Evolutionary conservation across 2,113 vertebrate genomes (phyloP).

Genomic region (Clarias magur): DNA sequence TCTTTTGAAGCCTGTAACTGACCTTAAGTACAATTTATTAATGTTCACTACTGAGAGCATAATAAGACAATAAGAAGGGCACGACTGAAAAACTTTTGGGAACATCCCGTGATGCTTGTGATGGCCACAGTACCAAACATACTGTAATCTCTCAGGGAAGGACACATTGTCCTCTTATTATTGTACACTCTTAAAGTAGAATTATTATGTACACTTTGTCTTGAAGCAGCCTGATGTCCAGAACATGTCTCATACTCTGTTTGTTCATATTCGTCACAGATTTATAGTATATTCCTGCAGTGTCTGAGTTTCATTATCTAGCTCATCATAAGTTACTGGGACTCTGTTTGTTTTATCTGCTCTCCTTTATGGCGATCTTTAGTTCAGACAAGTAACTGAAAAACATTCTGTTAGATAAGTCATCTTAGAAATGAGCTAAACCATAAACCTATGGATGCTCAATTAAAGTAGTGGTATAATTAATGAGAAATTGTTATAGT

Average conservation of each 20-base stretch:
- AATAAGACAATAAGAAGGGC: conserved; percentile 35
- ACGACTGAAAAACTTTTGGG: conserved; percentile 35
- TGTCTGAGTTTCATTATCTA: not conserved
- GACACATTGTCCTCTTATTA: conserved; percentile 71
- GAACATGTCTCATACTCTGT: conserved; percentile 23
- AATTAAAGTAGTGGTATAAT: not conserved
- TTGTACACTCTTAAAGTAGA: conserved; percentile 40
- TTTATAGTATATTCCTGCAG: not conserved
- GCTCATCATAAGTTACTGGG: not conserved
- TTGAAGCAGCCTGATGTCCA: conserved; percentile 36
- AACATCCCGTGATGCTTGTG: conserved; percentile 48
- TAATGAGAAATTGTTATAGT: not conserved
- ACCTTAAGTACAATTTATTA: not conserved
- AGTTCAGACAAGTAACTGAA: not conserved
- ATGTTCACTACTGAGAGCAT: not conserved
- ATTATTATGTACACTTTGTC: conserved; percentile 29
- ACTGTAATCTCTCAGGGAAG: conserved; percentile 66
- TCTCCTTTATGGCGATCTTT: not conserved
- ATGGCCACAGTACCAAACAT: conserved; percentile 60
- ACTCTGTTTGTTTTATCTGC: not conserved
- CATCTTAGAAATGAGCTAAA: not conserved
- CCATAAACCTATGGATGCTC: not conserved
- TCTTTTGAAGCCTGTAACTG: not conserved
- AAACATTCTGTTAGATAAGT: not conserved
- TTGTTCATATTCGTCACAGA: conserved; percentile 15